These are phyloP conservation scores for Cepaea hortensis DNA, from an alignment of 2,888 invertebrate species.

Conservation along the genomic window DNA sequence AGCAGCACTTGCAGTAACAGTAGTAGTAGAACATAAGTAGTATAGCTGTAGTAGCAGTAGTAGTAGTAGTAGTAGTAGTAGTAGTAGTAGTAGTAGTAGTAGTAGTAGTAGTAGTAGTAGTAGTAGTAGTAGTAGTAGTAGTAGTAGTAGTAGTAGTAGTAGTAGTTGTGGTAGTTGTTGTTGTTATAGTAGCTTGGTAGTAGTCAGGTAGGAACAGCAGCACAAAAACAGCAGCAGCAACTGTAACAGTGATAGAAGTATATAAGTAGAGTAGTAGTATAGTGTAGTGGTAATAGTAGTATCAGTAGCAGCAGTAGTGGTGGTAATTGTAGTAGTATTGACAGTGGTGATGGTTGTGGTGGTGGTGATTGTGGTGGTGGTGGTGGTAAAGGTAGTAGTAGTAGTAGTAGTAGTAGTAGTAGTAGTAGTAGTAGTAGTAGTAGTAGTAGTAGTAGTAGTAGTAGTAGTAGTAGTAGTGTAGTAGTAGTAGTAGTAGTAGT, in stretches of 20 bases:
- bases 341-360: no score
- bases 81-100: conserved; percentile 30
- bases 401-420: no score
- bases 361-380: background rate
- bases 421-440: conserved; percentile 32
- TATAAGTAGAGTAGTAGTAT: background rate
- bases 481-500: conserved; percentile 9
- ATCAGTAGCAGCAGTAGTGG: conserved; percentile 21
- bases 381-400: background rate
- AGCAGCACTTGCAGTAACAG: background rate
- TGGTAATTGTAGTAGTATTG: conserved; percentile 31
- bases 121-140: conserved; percentile 14
- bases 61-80: no score
- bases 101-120: conserved; percentile 30
- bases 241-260: no score
- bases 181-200: no score
- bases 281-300: no score
- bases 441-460: conserved; percentile 30
- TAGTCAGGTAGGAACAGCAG: no score
- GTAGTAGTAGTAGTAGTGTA: no score
- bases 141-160: conserved; percentile 35
- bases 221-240: no score
- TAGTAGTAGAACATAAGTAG: no score
- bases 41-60: no score
- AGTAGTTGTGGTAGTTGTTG: background rate